Conservation (phyloP, 30 jellyfish, hydroid and myxozoan genomes). For the Turritopsis rubra region DNA sequence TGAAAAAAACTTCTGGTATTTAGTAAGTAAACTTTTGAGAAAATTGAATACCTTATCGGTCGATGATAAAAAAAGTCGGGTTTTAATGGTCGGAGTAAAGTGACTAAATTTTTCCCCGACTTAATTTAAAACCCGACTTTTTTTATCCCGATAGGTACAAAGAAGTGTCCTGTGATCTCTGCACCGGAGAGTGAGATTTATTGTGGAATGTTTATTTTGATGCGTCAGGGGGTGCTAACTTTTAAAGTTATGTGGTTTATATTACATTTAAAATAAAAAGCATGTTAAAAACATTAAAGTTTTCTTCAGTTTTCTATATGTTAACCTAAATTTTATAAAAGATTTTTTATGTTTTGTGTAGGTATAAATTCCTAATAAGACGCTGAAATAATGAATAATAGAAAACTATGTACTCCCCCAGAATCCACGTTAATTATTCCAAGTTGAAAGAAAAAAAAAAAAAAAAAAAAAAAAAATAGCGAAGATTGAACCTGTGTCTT, state of each 20-base stretch:
- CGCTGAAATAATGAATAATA: neutral
- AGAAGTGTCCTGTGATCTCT: neutral
- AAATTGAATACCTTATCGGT: no score
- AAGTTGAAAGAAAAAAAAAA: neutral
- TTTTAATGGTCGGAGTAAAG: no score
- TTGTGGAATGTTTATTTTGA: neutral
- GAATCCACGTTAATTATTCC: neutral
- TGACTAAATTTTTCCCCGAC: neutral
- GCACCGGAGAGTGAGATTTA: neutral
- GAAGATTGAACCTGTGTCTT: neutral
- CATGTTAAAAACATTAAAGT: neutral
- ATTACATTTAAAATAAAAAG: neutral
- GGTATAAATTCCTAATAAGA: neutral
- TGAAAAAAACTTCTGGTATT: no score
- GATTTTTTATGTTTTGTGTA: no score
- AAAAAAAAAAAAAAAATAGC: neutral
- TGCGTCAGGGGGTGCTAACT: neutral
- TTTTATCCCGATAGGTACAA: no score
- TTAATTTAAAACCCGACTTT: no score
- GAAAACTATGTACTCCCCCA: conserved; percentile 3
- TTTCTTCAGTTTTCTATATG: no score
- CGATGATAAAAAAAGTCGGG: no score
- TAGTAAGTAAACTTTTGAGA: no score
- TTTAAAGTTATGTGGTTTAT: neutral
- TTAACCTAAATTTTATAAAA: no score